These are phyloP conservation scores for Drosophila vallismaia DNA, from an alignment of 2,888 invertebrate species.

Conservation along the genomic window DNA sequence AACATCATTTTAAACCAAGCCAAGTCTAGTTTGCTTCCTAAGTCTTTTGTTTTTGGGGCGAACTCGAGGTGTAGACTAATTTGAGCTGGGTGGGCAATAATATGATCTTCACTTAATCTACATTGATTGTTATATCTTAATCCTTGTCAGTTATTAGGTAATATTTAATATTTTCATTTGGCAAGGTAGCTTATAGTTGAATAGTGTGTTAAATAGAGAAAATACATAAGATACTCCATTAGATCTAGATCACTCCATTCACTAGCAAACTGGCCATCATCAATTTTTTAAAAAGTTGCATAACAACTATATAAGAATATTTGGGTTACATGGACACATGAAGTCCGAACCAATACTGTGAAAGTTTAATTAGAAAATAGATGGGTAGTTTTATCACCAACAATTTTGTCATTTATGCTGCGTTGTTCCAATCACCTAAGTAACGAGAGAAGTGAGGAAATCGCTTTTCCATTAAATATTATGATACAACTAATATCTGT, in stretches of 20 bases:
- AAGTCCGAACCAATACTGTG: background rate
- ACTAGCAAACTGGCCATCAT: background rate
- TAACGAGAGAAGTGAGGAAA: background rate
- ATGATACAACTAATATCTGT: background rate
- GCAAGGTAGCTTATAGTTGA: background rate
- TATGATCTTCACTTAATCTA: too few relatives aligned
- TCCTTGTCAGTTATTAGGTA: background rate
- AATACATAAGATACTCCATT: background rate
- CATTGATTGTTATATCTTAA: too few relatives aligned
- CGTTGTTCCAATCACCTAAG: slow-evolving; percentile 8
- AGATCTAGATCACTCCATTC: background rate
- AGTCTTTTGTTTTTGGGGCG: slow-evolving; percentile 55
- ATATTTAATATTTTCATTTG: background rate
- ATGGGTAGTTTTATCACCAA: background rate
- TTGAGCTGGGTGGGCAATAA: background rate
- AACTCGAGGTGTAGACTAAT: background rate
- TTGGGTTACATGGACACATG: too few relatives aligned
- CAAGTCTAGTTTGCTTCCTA: slow-evolving; percentile 54
- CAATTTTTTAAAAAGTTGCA: slow-evolving; percentile 3
- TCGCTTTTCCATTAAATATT: background rate
- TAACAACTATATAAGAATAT: background rate
- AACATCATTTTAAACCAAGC: slow-evolving; percentile 5
- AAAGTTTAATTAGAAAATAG: background rate
- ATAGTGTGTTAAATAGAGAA: background rate
- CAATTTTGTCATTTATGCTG: background rate